These are phyloP conservation scores for Zosterops lateralis DNA, from an alignment of 2,113 vertebrate species.

Conservation along the genomic window DNA sequence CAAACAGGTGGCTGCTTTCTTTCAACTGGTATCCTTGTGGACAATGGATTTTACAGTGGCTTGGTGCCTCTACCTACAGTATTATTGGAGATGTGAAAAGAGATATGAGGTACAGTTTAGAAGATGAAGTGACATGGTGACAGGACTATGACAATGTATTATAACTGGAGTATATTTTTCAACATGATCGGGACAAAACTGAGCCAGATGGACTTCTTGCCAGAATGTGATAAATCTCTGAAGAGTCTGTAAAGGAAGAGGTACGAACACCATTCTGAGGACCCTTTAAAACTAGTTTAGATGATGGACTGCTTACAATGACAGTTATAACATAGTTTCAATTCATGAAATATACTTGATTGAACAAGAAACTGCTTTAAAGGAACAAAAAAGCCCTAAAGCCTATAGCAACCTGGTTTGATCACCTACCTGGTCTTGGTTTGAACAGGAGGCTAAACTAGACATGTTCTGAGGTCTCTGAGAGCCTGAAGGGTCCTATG, in stretches of 20 bases:
- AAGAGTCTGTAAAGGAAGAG: not conserved
- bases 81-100: not conserved
- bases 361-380: not conserved
- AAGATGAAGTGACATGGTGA: not conserved
- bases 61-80: not conserved
- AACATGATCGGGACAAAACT: not conserved
- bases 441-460: not conserved
- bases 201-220: not conserved
- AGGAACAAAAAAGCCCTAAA: not conserved
- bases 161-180: not conserved
- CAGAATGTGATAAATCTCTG: not conserved
- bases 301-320: not conserved
- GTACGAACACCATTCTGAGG: not conserved
- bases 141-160: not conserved
- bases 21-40: not conserved
- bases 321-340: not conserved
- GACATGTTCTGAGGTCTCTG: fast-evolving
- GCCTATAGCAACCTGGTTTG: not conserved
- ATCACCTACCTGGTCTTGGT: not conserved
- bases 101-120: not conserved
- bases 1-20: not conserved
- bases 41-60: not conserved
- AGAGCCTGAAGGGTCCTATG: not conserved
- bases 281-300: not conserved
- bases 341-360: not conserved